A percentile compares a stretch with the other conserved stretches of the same genome.
phyloP scores from a whole-genome alignment of 2,797 vertebrate species.

The Phrynocephalus forsythii region DNA sequence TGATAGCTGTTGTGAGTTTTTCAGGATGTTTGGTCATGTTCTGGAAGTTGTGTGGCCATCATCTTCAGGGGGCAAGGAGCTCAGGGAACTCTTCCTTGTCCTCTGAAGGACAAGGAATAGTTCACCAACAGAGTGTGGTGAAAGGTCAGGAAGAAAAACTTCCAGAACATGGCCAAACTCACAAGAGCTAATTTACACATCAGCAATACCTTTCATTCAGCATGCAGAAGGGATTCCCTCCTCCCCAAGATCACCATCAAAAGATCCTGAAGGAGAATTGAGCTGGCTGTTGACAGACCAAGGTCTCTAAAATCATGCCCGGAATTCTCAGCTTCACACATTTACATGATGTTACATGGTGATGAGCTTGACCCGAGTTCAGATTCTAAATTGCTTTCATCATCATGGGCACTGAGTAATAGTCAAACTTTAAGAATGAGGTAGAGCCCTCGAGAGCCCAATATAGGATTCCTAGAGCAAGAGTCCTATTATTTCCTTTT shows the following conservation, averaged over 20 bases:
- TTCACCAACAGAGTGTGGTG: too few species aligned
- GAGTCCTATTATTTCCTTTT: background rate
- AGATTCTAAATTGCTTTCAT: background rate
- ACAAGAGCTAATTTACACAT: too few species aligned
- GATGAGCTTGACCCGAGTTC: background rate
- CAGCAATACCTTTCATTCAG: constrained; percentile 4
- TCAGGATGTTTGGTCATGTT: too few species aligned
- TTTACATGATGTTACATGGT: constrained; percentile 1
- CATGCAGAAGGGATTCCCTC: constrained; percentile 42
- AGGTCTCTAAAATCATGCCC: background rate
- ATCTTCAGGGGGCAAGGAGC: too few species aligned
- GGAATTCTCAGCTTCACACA: background rate
- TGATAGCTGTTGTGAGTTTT: too few species aligned
- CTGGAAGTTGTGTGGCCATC: too few species aligned
- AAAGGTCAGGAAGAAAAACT: too few species aligned
- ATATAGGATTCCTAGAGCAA: background rate
- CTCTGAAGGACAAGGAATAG: too few species aligned
- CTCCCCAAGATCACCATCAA: constrained; percentile 40
- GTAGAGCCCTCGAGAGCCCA: background rate
- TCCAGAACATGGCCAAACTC: too few species aligned
- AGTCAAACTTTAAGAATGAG: background rate
- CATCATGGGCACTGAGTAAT: background rate
- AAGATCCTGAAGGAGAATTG: background rate
- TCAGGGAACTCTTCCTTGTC: too few species aligned
- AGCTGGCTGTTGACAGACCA: constrained; percentile 4